Conservation (phyloP, 2,888 invertebrate species). For the Pachycephus smyrnensis region DNA sequence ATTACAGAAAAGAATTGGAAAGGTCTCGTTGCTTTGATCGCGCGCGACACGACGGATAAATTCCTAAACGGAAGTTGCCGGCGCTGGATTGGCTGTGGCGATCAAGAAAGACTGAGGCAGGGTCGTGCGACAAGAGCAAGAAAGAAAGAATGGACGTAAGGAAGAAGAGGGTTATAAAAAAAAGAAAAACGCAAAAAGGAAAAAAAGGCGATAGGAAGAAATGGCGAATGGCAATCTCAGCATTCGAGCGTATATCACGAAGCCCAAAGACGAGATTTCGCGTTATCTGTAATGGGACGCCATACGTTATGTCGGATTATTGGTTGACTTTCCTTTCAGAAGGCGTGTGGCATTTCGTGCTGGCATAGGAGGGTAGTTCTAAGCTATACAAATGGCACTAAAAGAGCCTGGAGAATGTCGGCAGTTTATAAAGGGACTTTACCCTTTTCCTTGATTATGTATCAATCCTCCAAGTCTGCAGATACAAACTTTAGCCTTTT, state of each 20-base stretch:
- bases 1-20: background rate
- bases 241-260: background rate
- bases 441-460: background rate
- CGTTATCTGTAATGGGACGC: conserved; percentile 8
- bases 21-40: background rate
- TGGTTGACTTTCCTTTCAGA: conserved; percentile 8
- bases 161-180: background rate
- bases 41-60: background rate
- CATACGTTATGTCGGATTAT: conserved; percentile 8
- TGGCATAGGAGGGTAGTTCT: background rate
- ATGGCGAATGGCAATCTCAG: background rate
- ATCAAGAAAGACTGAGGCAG: background rate
- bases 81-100: background rate
- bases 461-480: background rate
- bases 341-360: background rate
- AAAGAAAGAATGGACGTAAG: background rate
- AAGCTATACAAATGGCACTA: background rate
- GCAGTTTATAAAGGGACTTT: background rate
- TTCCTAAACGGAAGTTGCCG: background rate
- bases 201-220: background rate
- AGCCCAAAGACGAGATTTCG: conserved; percentile 5
- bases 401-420: background rate
- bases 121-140: background rate
- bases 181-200: background rate
- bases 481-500: background rate